A percentile compares a stretch with the other conserved stretches of the same genome.
Conservation (phyloP, 1,140 invertebrate species). For the Tetragonula clypearis region DNA sequence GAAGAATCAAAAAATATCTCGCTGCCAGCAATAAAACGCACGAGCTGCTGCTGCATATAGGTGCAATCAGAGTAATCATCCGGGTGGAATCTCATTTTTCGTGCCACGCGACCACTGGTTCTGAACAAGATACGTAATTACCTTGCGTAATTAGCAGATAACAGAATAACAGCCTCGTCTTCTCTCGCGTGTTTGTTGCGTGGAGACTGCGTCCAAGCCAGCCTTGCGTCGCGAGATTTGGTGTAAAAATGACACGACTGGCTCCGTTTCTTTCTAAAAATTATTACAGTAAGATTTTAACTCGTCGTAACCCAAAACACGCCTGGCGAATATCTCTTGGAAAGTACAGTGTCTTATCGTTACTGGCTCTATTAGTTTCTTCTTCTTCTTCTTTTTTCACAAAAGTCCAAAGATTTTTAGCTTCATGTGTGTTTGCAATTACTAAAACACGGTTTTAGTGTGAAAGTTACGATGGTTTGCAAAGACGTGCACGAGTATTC, state of each 20-base stretch:
- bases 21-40: conserved; percentile 27
- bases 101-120: conserved; percentile 28
- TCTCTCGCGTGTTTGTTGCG: conserved; percentile 17
- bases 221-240: neutral
- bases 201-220: neutral
- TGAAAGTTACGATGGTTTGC: neutral
- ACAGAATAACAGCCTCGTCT: conserved; percentile 18
- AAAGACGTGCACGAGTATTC: neutral
- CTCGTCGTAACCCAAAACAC: neutral
- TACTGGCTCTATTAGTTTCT: too few species aligned
- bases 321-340: too few species aligned
- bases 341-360: too few species aligned
- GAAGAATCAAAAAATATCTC: neutral
- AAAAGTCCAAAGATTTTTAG: too few species aligned
- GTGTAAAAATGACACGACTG: conserved; percentile 26
- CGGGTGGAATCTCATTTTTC: conserved; percentile 50
- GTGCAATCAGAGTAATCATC: conserved; percentile 49
- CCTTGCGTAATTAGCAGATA: conserved; percentile 61
- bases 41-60: conserved; percentile 1
- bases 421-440: neutral
- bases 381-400: too few species aligned
- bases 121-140: conserved; percentile 61
- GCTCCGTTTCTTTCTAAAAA: neutral
- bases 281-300: neutral
- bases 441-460: neutral